phyloP scores from a whole-genome alignment of 2,113 vertebrate genomes.

The Entomyzon cyanotis region DNA sequence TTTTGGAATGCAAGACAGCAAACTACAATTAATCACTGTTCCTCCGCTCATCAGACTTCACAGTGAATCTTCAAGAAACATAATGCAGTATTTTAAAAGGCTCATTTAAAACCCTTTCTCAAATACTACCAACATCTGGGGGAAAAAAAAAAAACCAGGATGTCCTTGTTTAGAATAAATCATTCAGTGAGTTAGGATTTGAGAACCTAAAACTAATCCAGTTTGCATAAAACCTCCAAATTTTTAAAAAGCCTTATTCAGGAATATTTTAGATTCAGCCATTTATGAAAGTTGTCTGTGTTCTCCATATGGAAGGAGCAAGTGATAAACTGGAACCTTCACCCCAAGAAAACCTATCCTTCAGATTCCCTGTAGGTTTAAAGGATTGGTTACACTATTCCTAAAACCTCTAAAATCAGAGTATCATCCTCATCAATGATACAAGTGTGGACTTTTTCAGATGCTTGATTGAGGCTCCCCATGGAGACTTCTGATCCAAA shows the following conservation, averaged over 20 bases:
- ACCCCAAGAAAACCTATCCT: neutral
- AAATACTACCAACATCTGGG: neutral
- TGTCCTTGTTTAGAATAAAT: slow-evolving; percentile 34
- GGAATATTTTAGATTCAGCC: neutral
- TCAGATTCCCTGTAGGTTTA: neutral
- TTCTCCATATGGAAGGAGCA: neutral
- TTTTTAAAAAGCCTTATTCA: neutral
- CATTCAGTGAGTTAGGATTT: slow-evolving; percentile 20
- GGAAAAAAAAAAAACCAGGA: neutral
- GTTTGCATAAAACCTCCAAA: neutral
- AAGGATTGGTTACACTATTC: neutral
- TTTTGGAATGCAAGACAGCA: slow-evolving; percentile 70
- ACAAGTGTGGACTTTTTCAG: neutral
- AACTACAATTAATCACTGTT: slow-evolving; percentile 74
- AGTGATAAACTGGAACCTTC: neutral
- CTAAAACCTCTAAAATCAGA: neutral
- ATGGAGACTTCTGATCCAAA: neutral
- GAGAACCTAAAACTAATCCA: neutral
- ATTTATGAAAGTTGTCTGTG: neutral
- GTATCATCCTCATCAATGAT: neutral
- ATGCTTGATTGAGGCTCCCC: neutral
- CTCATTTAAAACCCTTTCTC: slow-evolving; percentile 39
- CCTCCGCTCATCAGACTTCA: slow-evolving; percentile 42
- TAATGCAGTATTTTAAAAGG: slow-evolving; percentile 33
- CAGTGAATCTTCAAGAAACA: slow-evolving; percentile 57